Evolutionary conservation across 1,140 invertebrate genomes (phyloP).

Genomic region (Ceratitis capitata): DNA sequence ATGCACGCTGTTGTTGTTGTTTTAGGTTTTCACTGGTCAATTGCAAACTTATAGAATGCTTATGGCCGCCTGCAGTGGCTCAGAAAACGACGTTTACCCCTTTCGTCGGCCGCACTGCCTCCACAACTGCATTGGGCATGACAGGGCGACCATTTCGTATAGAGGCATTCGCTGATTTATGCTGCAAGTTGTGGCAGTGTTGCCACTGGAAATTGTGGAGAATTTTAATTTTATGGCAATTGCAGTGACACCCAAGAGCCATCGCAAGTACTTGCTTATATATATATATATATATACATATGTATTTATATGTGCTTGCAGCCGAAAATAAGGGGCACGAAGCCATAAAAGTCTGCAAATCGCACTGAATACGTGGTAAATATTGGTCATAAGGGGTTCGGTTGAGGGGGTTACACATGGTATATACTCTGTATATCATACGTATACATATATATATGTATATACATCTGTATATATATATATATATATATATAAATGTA

Average conservation of each 20-base stretch:
- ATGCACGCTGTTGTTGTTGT: neutral
- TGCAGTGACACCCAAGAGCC: neutral
- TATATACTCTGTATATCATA: too few species aligned
- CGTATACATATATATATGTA: too few species aligned
- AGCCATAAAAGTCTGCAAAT: conserved; percentile 21
- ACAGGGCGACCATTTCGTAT: neutral
- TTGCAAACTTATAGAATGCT: neutral
- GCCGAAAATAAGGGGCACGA: conserved; percentile 9
- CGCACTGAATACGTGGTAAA: neutral
- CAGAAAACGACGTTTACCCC: neutral
- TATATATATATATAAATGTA: too few species aligned
- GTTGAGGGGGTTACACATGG: neutral
- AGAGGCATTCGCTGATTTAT: neutral
- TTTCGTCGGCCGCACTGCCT: neutral
- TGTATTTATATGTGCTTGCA: neutral
- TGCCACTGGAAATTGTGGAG: conserved; percentile 13
- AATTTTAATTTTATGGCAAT: conserved; percentile 24
- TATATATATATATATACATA: neutral
- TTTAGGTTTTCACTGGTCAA: too few species aligned
- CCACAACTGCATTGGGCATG: neutral
- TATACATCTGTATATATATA: too few species aligned
- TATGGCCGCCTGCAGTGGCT: neutral
- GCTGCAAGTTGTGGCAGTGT: conserved; percentile 18
- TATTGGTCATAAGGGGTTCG: neutral
- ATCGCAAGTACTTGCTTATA: neutral